Evolutionary conservation across 1,140 invertebrate genomes (phyloP).

Genomic region (Lysiphlebus fabarum): DNA sequence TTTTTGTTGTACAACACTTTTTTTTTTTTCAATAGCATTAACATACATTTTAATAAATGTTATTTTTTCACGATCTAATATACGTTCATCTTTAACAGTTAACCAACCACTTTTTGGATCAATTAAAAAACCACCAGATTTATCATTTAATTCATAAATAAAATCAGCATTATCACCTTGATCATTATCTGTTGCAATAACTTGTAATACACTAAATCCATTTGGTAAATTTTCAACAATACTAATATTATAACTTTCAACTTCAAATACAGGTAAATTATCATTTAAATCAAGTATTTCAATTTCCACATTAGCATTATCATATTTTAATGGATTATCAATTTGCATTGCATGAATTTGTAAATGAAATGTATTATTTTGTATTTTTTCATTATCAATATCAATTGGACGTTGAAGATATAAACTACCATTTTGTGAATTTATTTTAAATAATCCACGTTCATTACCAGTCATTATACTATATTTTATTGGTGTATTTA

Average conservation of each 20-base stretch:
- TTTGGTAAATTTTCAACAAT: conserved; percentile 88
- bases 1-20: conserved; percentile 55
- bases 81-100: conserved; percentile 74
- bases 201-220: conserved; percentile 65
- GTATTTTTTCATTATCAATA: conserved; percentile 66
- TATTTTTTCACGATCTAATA: conserved; percentile 75
- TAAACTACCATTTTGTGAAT: conserved; percentile 69
- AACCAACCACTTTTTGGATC: conserved; percentile 79
- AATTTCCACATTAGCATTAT: conserved; percentile 70
- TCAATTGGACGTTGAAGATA: conserved; percentile 78
- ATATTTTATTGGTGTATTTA: conserved; percentile 68
- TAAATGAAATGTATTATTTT: conserved; percentile 71
- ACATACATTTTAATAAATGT: conserved; percentile 69
- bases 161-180: conserved; percentile 83
- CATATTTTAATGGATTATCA: conserved; percentile 74
- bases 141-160: conserved; percentile 72
- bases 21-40: conserved; percentile 70
- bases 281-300: conserved; percentile 80
- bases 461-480: conserved; percentile 76
- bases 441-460: conserved; percentile 66
- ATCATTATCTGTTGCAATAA: conserved; percentile 73
- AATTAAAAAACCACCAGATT: conserved; percentile 73
- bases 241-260: conserved; percentile 85
- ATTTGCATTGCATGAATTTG: conserved; percentile 75
- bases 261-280: conserved; percentile 80